Evolutionary conservation across 2,113 vertebrate species (phyloP).

Genomic region (Taxidea taxus): DNA sequence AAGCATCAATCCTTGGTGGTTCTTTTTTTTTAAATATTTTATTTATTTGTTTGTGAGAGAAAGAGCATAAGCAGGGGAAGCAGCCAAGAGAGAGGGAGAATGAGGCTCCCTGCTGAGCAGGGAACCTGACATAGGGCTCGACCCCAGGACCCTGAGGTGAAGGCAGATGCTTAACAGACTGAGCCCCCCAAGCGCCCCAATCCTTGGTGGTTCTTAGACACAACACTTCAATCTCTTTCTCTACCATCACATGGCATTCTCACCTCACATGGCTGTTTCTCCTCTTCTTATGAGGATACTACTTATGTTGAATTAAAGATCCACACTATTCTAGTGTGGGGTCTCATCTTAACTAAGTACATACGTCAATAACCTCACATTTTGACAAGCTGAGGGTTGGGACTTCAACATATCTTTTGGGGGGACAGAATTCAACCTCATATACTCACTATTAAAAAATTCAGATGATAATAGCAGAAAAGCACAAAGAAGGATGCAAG

Average conservation of each 20-base stretch:
- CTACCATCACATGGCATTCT: neutral
- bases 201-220: neutral
- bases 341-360: neutral
- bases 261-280: neutral
- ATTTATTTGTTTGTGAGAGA: neutral
- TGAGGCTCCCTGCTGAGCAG: too few relatives aligned
- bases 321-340: neutral
- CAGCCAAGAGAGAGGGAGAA: neutral
- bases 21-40: neutral
- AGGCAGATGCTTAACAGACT: neutral
- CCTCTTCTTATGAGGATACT: neutral
- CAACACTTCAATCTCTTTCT: neutral
- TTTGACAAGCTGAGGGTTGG: neutral
- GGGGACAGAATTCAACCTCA: neutral
- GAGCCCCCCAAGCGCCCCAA: neutral
- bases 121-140: neutral
- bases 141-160: neutral
- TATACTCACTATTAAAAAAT: neutral
- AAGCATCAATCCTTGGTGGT: neutral
- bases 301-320: neutral
- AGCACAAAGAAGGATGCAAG: neutral
- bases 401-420: neutral
- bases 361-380: neutral
- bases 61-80: neutral
- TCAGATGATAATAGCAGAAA: neutral